A percentile compares a stretch with the other conserved stretches of the same genome.
Evolutionary conservation across 2,113 vertebrate genomes (phyloP).

Genomic region (Aramus guarauna): DNA sequence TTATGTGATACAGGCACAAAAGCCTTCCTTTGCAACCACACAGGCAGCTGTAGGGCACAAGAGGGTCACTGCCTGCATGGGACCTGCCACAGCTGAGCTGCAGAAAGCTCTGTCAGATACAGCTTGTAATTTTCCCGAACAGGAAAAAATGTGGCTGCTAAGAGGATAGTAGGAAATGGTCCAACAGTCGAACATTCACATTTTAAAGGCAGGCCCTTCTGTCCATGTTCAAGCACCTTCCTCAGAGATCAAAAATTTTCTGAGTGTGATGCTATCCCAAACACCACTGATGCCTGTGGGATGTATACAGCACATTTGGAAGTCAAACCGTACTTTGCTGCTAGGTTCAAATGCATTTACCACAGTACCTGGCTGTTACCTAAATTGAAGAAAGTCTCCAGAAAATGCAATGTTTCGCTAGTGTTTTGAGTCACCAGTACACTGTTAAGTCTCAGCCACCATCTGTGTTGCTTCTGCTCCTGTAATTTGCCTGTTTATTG

Average conservation of each 20-base stretch:
- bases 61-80: conserved; percentile 45
- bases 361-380: neutral
- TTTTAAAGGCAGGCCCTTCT: neutral
- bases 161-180: neutral
- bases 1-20: conserved; percentile 15
- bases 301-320: neutral
- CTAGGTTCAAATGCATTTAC: neutral
- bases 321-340: too few species aligned
- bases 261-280: neutral
- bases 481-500: neutral
- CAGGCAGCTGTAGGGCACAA: conserved; percentile 28
- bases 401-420: neutral
- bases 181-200: neutral
- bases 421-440: neutral
- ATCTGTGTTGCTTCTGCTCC: neutral
- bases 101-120: conserved; percentile 46
- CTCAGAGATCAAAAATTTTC: neutral
- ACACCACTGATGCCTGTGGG: neutral
- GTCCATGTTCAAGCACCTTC: neutral
- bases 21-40: conserved; percentile 21
- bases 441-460: neutral
- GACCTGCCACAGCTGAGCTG: conserved; percentile 55
- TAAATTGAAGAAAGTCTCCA: neutral
- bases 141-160: neutral
- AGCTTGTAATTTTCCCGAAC: neutral